These are phyloP conservation scores for Enteromius afrohamiltoni DNA, from an alignment of 2,797 vertebrate species.

Conservation along the genomic window DNA sequence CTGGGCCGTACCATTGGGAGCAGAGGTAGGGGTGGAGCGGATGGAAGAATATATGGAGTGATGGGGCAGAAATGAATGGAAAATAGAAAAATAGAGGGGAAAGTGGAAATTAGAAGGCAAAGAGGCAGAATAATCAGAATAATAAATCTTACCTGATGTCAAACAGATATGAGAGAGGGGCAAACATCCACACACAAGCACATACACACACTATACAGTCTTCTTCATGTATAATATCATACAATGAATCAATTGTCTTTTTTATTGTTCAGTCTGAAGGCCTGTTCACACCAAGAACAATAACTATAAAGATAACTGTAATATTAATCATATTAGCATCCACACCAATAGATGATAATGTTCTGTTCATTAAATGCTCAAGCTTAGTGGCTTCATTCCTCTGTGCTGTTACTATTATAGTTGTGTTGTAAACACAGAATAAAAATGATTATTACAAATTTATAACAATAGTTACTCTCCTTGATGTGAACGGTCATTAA, in stretches of 20 bases:
- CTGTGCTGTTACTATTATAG: background rate
- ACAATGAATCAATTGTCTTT: background rate
- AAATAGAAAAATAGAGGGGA: constrained; percentile 33
- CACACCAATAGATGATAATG: background rate
- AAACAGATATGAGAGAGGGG: constrained; percentile 64
- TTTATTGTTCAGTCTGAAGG: background rate
- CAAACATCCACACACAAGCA: constrained; percentile 37
- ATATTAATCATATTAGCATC: background rate
- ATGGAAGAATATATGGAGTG: constrained; percentile 35
- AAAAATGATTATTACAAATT: background rate
- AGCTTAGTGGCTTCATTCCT: background rate
- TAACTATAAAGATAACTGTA: background rate
- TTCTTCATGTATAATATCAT: background rate
- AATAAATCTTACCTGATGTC: constrained; percentile 77
- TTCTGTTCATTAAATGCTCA: background rate
- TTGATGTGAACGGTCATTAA: background rate
- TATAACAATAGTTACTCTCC: background rate
- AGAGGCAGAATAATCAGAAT: constrained; percentile 65
- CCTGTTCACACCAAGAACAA: constrained; percentile 7
- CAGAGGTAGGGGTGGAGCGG: constrained; percentile 30
- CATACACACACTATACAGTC: background rate
- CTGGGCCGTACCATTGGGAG: constrained; percentile 61
- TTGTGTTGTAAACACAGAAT: background rate
- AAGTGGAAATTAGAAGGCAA: constrained; percentile 49
- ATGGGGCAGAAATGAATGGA: constrained; percentile 12